A percentile compares a stretch with the other conserved stretches of the same genome.
phyloP scores from a whole-genome alignment of 2,888 invertebrate genomes.

The Pollenia labialis region DNA sequence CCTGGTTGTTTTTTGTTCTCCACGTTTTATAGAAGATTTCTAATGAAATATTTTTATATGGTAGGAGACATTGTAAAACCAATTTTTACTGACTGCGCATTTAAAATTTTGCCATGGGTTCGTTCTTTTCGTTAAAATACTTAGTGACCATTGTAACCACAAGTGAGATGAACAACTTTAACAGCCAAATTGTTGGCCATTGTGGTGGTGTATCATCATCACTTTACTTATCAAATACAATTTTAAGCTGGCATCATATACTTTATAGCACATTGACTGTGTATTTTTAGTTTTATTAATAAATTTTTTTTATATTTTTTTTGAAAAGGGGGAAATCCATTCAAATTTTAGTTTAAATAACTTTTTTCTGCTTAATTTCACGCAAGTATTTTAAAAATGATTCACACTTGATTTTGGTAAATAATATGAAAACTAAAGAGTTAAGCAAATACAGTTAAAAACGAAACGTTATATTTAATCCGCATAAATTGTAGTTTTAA shows the following conservation, averaged over 20 bases:
- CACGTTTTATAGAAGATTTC: too few species aligned
- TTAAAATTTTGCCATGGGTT: too few species aligned
- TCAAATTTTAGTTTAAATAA: conserved; percentile 16
- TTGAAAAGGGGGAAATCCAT: conserved; percentile 60
- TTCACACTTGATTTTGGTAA: conserved; percentile 27
- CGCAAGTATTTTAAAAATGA: conserved; percentile 37
- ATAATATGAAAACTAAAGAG: background rate
- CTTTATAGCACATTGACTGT: conserved; percentile 32
- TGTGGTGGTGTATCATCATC: background rate
- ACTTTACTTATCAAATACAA: background rate
- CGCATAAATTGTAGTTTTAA: conserved; percentile 8
- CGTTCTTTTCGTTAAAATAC: too few species aligned
- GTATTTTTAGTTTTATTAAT: background rate
- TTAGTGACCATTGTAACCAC: too few species aligned
- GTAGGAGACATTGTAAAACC: too few species aligned
- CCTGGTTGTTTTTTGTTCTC: too few species aligned
- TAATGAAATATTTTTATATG: too few species aligned
- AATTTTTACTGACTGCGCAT: too few species aligned
- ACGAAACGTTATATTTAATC: conserved; percentile 9
- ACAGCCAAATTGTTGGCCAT: background rate
- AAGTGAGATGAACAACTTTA: too few species aligned
- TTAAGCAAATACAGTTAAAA: background rate
- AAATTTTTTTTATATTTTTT: background rate
- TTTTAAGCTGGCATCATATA: background rate
- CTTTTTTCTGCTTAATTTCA: conserved; percentile 27